phyloP scores from a whole-genome alignment of 2,113 vertebrate genomes.

The Actenoides lindsayi region DNA sequence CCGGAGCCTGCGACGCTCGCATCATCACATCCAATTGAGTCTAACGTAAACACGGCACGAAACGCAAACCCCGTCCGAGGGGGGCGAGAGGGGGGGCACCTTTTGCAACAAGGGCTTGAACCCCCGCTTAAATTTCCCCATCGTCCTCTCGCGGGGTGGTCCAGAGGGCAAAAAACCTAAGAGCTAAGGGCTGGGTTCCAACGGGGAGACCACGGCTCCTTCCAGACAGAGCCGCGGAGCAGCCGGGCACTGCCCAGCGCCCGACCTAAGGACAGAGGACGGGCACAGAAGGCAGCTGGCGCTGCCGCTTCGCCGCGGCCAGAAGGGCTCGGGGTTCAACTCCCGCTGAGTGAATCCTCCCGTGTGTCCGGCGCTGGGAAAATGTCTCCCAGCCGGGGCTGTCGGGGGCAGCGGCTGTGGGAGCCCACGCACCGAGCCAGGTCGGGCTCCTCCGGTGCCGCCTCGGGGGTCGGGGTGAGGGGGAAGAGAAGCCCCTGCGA shows the following conservation, averaged over 20 bases:
- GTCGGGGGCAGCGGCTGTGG: background rate
- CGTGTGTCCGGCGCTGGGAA: background rate
- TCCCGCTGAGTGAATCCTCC: background rate
- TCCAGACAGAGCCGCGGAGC: background rate
- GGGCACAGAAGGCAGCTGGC: background rate
- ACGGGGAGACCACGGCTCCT: background rate
- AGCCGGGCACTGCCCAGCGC: background rate
- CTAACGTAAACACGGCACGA: background rate
- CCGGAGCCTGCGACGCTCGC: background rate
- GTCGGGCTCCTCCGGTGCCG: background rate
- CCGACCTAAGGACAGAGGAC: background rate
- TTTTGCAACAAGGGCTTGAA: background rate
- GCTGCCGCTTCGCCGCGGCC: background rate
- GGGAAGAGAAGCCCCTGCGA: background rate
- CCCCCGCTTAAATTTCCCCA: background rate
- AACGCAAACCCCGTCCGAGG: background rate
- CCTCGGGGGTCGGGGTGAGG: background rate
- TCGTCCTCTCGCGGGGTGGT: background rate
- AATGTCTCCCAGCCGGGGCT: background rate
- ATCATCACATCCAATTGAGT: background rate
- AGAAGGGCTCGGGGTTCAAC: background rate
- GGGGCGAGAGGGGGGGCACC: background rate
- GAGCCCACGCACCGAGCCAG: background rate
- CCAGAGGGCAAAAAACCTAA: fast-evolving
- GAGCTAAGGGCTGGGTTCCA: background rate